phyloP scores from a whole-genome alignment of 35 echinoderm and acorn worm species.

The Stichopus chloronotus region DNA sequence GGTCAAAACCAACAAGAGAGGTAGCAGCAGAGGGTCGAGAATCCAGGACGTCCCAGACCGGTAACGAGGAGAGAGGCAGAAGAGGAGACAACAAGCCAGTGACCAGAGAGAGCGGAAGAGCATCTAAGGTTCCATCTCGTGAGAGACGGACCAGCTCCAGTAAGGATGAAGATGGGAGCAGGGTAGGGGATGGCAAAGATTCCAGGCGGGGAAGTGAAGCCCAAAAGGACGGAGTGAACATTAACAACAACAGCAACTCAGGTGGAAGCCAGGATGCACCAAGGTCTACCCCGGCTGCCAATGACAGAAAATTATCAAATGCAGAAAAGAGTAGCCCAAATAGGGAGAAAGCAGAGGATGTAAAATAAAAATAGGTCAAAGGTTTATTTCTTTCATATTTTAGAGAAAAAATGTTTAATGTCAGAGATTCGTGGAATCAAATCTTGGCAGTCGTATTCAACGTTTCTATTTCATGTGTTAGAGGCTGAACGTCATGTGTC shows the following conservation, averaged over 20 bases:
- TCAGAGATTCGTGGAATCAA: not conserved
- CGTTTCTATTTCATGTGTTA: no score
- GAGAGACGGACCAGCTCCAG: not conserved
- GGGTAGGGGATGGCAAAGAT: constrained; percentile 25
- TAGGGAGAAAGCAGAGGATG: no score
- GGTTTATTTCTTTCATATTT: not conserved
- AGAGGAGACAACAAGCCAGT: not conserved
- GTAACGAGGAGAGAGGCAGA: constrained; percentile 21
- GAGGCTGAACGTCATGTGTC: no score
- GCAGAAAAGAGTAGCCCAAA: not conserved
- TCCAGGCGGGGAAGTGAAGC: not conserved
- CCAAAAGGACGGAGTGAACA: constrained; percentile 6
- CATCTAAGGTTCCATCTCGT: constrained; percentile 33
- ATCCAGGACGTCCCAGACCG: constrained; percentile 1
- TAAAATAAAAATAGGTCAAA: not conserved
- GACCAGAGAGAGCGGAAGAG: not conserved
- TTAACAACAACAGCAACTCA: constrained; percentile 45
- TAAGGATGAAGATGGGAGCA: not conserved
- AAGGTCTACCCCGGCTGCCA: not conserved
- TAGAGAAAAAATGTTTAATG: not conserved
- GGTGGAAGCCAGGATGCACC: not conserved
- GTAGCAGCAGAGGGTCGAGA: constrained; percentile 1
- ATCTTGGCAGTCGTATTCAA: not conserved
- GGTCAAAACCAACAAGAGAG: constrained; percentile 14
- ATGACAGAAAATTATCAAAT: not conserved